These are phyloP conservation scores for Hydropsyche tenuis DNA, from an alignment of 1,140 invertebrate species.

Conservation along the genomic window DNA sequence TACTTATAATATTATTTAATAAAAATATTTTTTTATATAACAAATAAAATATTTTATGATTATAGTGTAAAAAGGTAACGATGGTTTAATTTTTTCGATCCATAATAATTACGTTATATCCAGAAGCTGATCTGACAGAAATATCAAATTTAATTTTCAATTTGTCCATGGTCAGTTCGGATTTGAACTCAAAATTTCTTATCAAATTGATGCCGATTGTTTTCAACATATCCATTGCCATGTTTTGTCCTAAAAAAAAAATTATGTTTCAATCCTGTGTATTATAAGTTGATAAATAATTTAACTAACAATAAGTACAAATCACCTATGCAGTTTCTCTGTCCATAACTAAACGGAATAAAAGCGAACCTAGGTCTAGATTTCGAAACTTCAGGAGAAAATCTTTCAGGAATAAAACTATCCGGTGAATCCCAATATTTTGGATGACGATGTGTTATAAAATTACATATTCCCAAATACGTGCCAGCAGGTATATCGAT, in stretches of 20 bases:
- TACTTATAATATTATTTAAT: too few relatives aligned
- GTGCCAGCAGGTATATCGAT: constrained; percentile 22
- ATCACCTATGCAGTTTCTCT: constrained; percentile 19
- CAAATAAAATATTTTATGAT: too few relatives aligned
- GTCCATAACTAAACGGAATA: constrained; percentile 20
- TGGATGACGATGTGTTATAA: constrained; percentile 14
- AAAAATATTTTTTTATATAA: too few relatives aligned
- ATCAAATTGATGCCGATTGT: constrained; percentile 25
- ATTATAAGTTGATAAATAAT: too few relatives aligned
- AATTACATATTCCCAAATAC: background rate
- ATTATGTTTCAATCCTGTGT: background rate
- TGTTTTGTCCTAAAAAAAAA: constrained; percentile 19
- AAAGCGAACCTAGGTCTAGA: constrained; percentile 3
- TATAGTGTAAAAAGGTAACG: too few relatives aligned
- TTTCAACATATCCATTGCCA: constrained; percentile 24
- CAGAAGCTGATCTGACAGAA: constrained; percentile 16
- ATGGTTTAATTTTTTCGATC: too few relatives aligned
- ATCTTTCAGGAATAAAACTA: constrained; percentile 27
- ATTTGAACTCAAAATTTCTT: constrained; percentile 28
- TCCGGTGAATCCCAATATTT: constrained; percentile 30
- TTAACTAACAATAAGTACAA: background rate
- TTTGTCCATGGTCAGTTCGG: constrained; percentile 18
- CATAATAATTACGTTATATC: constrained; percentile 1
- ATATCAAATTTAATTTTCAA: constrained; percentile 14
- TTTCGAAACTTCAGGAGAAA: constrained; percentile 26